These are phyloP conservation scores for Pagrus major DNA, from an alignment of 2,113 vertebrate genomes.

Conservation along the genomic window DNA sequence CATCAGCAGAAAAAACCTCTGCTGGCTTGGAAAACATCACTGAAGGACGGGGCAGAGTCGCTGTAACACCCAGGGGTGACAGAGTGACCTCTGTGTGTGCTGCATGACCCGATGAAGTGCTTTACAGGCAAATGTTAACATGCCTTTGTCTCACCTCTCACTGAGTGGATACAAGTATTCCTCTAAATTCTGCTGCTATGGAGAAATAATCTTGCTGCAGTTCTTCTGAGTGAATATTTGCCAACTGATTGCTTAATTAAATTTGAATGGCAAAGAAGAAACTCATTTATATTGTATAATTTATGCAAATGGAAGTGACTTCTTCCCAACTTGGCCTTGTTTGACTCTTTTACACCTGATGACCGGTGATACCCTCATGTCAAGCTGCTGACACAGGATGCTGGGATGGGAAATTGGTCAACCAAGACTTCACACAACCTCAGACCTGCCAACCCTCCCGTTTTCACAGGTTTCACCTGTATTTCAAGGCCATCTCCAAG, in stretches of 20 bases:
- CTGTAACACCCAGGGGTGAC: constrained; percentile 1
- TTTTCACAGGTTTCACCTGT: too few species aligned
- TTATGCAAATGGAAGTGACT: not conserved
- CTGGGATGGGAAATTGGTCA: not conserved
- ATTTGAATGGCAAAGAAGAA: not conserved
- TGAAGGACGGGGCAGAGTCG: not conserved
- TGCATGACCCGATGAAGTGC: constrained; percentile 4
- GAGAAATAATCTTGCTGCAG: not conserved
- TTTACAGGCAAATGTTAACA: not conserved
- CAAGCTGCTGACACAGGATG: not conserved
- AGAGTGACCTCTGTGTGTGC: constrained; percentile 18
- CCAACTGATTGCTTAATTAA: not conserved
- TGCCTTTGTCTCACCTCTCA: not conserved
- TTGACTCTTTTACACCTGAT: not conserved
- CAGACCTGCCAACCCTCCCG: too few species aligned
- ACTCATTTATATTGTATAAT: not conserved
- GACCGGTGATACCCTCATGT: too few species aligned
- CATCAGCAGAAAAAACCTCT: constrained; percentile 41
- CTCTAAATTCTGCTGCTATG: not conserved
- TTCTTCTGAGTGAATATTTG: not conserved
- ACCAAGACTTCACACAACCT: too few species aligned
- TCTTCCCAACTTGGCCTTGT: not conserved
- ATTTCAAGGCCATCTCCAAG: too few species aligned
- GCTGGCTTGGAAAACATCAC: constrained; percentile 24
- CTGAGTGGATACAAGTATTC: not conserved